Percentiles rank a stretch among this genome's conserved stretches.
These are phyloP conservation scores for Candoia aspera DNA, from an alignment of 2,113 vertebrate genomes.

Conservation along the genomic window DNA sequence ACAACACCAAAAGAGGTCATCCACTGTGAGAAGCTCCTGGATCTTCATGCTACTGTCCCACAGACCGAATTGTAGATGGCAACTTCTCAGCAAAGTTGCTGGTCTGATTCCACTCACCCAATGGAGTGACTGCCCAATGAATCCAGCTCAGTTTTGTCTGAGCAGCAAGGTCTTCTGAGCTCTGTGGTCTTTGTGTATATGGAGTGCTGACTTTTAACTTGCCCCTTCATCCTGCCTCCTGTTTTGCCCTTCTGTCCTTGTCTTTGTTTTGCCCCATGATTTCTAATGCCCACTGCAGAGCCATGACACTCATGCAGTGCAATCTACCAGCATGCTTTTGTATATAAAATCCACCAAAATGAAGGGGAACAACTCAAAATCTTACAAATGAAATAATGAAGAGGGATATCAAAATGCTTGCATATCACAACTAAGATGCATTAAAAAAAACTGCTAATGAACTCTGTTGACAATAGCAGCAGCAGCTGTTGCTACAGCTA, in stretches of 20 bases:
- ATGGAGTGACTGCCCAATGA: background rate
- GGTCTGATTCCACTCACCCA: background rate
- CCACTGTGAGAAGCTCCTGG: background rate
- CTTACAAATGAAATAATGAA: background rate
- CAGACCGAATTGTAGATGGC: background rate
- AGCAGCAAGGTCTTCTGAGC: background rate
- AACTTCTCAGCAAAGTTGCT: background rate
- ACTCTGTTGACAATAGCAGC: background rate
- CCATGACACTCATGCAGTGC: background rate
- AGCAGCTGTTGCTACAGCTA: background rate
- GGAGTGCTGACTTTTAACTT: background rate
- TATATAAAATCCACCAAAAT: background rate
- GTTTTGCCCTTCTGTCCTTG: background rate
- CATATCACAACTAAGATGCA: background rate
- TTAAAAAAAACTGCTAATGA: background rate
- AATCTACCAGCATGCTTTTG: background rate
- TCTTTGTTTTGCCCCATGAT: background rate
- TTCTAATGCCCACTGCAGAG: background rate
- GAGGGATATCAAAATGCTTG: background rate
- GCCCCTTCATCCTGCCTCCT: background rate
- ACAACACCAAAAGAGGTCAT: background rate
- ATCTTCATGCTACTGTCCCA: background rate
- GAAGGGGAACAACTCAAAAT: background rate
- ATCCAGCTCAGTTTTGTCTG: background rate
- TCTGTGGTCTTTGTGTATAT: background rate